Evolutionary conservation across 2,797 vertebrate genomes (phyloP), one percentile per base, ranked within the genome.

Genomic region (Ceyx erithaca): DNA sequence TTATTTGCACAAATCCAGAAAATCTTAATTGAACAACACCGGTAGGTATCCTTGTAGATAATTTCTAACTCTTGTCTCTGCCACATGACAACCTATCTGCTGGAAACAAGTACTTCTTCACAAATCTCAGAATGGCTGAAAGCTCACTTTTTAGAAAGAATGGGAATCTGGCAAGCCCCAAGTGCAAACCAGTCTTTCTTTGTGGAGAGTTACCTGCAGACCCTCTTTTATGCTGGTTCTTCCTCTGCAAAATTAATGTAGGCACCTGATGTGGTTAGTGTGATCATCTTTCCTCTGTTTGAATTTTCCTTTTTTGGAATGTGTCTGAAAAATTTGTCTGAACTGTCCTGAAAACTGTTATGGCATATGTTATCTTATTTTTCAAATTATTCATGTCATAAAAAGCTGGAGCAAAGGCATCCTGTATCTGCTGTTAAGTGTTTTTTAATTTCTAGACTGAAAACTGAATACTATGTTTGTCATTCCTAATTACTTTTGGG

Each of bases 401-500:
- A 89, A 95, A 84, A 90, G 69, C 64, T 90, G 72, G 15, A 90
- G 86, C 88, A 82, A 90, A 78, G 85, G 46, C 80, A 76, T 95
- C 88, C 90, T 72, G 46, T 95, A 55, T 91, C 91, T 14, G 0
- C 85, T 86, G 67, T 69, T 89, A 82, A 94, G 63, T 85, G 73
- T 57, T 94, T 57, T 94, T 87, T 76, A 83, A 92, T 93, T 93
- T 93, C 84, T 92, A 85, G 86, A 52, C 90, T 89, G 22, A 95
- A 80, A 76, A 64, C 82, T 87, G 77, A 80, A 82, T 88, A 78
- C 81, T 85, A 58, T 88, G 82, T 69, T 82, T 96, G 78, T 92
- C 87, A 79, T 93, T 95, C 73, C 71, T 91, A 76, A 89, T 92
- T 93, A 85, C 55, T 76, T 96, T 85, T 69, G 94, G 82, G 82